phyloP scores from a whole-genome alignment of 2,797 vertebrate species.

The Streptopelia turtur region DNA sequence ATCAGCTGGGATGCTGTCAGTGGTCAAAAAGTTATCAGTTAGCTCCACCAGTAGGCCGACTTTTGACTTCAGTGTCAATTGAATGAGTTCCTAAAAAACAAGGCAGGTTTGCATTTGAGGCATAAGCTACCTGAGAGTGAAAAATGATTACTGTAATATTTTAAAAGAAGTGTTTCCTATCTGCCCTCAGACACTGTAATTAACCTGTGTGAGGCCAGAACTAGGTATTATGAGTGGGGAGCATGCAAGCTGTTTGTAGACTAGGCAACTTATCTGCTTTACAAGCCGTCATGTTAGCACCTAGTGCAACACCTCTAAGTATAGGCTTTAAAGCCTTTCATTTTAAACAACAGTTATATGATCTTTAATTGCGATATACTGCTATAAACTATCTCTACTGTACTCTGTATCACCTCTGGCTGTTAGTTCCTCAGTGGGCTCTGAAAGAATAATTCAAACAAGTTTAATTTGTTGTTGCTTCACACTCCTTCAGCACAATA shows the following conservation, averaged over 20 bases:
- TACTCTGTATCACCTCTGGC: neutral
- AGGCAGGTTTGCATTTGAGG: neutral
- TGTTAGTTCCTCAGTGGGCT: neutral
- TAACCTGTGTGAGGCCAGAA: neutral
- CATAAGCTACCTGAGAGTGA: neutral
- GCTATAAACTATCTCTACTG: neutral
- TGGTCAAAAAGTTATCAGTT: neutral
- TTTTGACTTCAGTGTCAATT: neutral
- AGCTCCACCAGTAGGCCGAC: neutral
- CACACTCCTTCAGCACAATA: neutral
- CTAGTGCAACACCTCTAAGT: neutral
- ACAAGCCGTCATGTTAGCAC: neutral
- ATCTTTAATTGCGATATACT: neutral
- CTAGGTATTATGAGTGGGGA: neutral
- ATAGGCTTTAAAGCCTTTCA: neutral
- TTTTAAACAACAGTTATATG: neutral
- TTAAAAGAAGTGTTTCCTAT: neutral
- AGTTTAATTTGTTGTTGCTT: conserved; percentile 12
- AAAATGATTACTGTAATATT: neutral
- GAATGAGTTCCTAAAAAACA: neutral
- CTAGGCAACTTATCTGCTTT: neutral
- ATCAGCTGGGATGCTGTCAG: neutral
- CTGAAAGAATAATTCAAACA: neutral
- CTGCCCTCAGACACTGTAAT: neutral
- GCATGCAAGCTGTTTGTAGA: neutral